Evolutionary conservation across 2,113 vertebrate species (phyloP), one percentile per base, ranked within the genome.

Genomic region (Puntigrus tetrazona): DNA sequence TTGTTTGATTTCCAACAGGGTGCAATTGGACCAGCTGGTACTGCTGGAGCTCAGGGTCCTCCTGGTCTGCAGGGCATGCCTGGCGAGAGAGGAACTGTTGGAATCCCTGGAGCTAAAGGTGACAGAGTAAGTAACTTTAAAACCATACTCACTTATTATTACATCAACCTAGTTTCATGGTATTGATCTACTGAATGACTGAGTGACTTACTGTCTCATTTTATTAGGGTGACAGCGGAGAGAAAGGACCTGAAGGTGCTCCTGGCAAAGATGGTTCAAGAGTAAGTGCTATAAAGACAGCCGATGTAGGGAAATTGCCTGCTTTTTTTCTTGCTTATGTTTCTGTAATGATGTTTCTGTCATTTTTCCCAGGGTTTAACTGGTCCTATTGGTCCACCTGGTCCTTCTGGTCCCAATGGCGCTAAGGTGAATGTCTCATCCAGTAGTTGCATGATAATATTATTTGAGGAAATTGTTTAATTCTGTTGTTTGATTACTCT

Each of bases 31-130:
- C 95, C 97, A 0, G 88, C 91, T 3, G 98, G 98, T 9, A 89
- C 94, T 83, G 57, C 86, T 11, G 97, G 98, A 6, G 88, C 95
- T 75, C 97, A 97, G 89, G 98, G 98, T 2, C 96, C 97, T 67
- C 96, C 97, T 0, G 98, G 98, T 55, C 95, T 99, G 36, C 98
- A 99, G 91, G 98, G 98, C 36, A 99, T 99, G 98, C 98, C 98
- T 0, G 98, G 98, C 0, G 98, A 99, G 92, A 95, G 98, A 88
- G 98, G 98, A 94, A 85, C 95, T 1, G 94, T 95, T 8, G 98
- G 98, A 1, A 98, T 99, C 2, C 77, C 95, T 0, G 98, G 98
- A 47, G 89, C 98, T 86, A 99, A 99, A 90, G 98, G 98, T 85
- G 97, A 99, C 93, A 93, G 98, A 94, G 98, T 99, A 85, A 96